Evolutionary conservation across 2,888 invertebrate species (phyloP).

Genomic region (Xanthorhoe designata): DNA sequence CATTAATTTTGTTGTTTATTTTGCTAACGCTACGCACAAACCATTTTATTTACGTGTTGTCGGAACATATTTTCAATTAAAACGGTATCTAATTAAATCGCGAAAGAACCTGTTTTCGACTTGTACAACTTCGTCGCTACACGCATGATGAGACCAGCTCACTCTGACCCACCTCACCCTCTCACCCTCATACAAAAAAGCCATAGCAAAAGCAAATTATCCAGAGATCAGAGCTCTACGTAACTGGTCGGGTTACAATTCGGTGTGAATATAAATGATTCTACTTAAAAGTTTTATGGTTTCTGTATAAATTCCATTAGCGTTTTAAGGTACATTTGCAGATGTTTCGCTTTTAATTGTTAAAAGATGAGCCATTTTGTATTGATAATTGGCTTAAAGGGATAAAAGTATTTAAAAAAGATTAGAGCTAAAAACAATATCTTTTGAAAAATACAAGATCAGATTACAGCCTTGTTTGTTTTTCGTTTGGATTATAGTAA

Average conservation of each 20-base stretch:
- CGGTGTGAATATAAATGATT: slow-evolving; percentile 76
- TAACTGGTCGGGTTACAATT: slow-evolving; percentile 60
- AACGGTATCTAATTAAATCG: slow-evolving; percentile 73
- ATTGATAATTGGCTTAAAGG: neutral
- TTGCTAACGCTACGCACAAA: slow-evolving; percentile 55
- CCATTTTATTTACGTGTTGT: slow-evolving; percentile 67
- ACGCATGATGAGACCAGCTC: slow-evolving; percentile 60
- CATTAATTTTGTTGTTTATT: neutral
- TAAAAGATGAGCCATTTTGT: slow-evolving; percentile 15
- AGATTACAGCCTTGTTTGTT: too few species aligned
- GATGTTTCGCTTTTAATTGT: slow-evolving; percentile 59
- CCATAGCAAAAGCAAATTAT: slow-evolving; percentile 37
- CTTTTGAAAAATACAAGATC: too few species aligned
- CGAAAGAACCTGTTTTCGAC: slow-evolving; percentile 71
- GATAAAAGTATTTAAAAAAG: neutral
- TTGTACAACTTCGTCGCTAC: slow-evolving; percentile 66
- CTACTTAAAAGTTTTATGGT: slow-evolving; percentile 80
- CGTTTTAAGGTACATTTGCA: slow-evolving; percentile 77
- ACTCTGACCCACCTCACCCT: slow-evolving; percentile 48
- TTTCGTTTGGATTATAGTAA: too few species aligned
- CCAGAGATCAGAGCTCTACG: slow-evolving; percentile 48
- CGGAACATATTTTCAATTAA: slow-evolving; percentile 76
- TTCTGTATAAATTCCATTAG: slow-evolving; percentile 79
- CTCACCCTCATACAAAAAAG: slow-evolving; percentile 20
- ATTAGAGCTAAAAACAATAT: too few species aligned